Base-by-base conservation (phyloP, 2,888 invertebrate species). In the Drosophila dives region DNA sequence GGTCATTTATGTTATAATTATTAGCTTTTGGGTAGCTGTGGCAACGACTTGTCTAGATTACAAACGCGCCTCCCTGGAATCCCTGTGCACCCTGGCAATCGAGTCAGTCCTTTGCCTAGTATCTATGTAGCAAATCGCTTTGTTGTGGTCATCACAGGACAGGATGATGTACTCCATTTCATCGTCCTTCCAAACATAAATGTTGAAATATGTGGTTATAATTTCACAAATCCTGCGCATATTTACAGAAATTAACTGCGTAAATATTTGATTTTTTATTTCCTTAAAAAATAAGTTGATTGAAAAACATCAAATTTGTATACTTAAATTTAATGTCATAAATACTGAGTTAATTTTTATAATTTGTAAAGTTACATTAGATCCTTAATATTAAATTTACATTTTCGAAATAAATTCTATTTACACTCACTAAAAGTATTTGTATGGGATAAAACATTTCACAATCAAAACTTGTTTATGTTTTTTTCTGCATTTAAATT, bases 21-120 rank as follows among this genome's bases (percentile, higher is more conserved):
- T 83, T 81, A 81, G 81, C 84, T 82, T 84, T 71, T 60, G 64
- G 49, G 72, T 63, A 65, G 66, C 63, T 65, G 67, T 58, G 75
- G 64, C 87, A 65, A 49, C 73, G 65, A 55, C 65, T 51, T 45
- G 69, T 72, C 71, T 73, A 76, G 75, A 77, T 79, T 70, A 70
- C 66, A 66, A 38, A 29, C 29, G 50, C 61, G 45, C 11, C 20
- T 23, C n/a, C 34, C 20, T 15, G 7, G 12, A 15, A 15, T 23
- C 8, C 20, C 4, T 45, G 15, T 51, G n/a, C 36, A n/a, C 12
- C 26, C n/a, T n/a, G 36, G 36, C 17, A 36, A 34, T 12, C 17
- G 17, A 4, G 23, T 36, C 12, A 6, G 36, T 10, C 49, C 17
- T 23, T 48, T 36, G 10, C 11, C 32, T 51, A 1, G 12, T 36